Conservation (phyloP, 2,797 vertebrate species). For the Cuniculus paca region DNA sequence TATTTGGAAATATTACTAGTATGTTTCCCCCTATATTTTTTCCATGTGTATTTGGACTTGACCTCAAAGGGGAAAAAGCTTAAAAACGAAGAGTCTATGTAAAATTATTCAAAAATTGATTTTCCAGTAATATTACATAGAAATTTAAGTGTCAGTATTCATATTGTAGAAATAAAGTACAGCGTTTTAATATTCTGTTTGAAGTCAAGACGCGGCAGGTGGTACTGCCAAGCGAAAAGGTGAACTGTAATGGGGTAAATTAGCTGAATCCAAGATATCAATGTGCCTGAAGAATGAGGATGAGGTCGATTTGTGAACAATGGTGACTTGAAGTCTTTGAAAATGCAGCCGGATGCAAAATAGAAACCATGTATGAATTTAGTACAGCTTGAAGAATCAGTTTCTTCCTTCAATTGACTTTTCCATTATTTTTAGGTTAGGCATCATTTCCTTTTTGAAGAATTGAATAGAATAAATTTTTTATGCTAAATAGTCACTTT, state of each 20-base stretch:
- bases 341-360: constrained; percentile 62
- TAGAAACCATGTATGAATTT: constrained; percentile 14
- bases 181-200: constrained; percentile 64
- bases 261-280: constrained; percentile 57
- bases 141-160: constrained; percentile 57
- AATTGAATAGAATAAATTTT: constrained; percentile 18
- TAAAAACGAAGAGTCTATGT: constrained; percentile 7
- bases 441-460: not conserved
- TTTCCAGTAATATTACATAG: constrained; percentile 46
- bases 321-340: not conserved
- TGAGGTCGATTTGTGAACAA: constrained; percentile 43
- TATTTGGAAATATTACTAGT: not conserved
- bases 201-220: constrained; percentile 56
- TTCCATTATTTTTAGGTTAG: not conserved
- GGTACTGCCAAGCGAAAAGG: constrained; percentile 43
- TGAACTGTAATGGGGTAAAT: constrained; percentile 58
- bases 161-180: constrained; percentile 4
- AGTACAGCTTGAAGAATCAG: constrained; percentile 57
- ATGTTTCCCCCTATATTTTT: not conserved
- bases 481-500: constrained; percentile 6
- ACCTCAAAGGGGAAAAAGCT: not conserved
- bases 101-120: constrained; percentile 50
- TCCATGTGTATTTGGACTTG: not conserved
- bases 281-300: constrained; percentile 29
- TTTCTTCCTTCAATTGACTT: not conserved